Base-by-base conservation (phyloP, 2,113 vertebrate species). In the Cynoglossus semilaevis region DNA sequence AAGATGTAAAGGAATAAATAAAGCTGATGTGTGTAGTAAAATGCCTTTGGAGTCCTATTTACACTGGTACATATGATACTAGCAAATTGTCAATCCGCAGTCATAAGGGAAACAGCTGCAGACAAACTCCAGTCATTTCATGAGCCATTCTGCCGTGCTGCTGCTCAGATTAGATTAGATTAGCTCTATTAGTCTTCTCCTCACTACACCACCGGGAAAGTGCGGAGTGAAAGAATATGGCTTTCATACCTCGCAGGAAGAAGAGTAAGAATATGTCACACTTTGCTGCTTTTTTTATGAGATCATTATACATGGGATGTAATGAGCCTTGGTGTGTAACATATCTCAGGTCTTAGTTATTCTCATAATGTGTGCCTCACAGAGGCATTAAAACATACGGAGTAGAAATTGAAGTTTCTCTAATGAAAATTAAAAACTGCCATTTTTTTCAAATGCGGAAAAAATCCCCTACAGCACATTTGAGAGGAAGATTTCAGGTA, bases 81-180 rank as follows among this genome's bases (percentile, higher is more conserved):
- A 29, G 22, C 22, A 29, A 29, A 29, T 29, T 6, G 6, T 29
- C 22, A 29, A 29, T 29, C 22, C 22, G 22, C 22, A 29, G 22
- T 29, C 22, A 29, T 29, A 29, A 29, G 22, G 61, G 45, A 67
- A 81, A 71, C 49, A 44, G 46, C 59, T 68, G 59, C 41, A 1
- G 18, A 51, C 1, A 4, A 58, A 10, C 72, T 46, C 63, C 54
- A 67, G 49, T 73, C 58, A 36, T 42, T 36, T 47, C 47, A 29
- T 6, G 22, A 29, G 22, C 22, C 6, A 29, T 44, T 46, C 47
- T 12, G 41, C 47, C 16, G 16, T 35, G 38, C 15, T 52, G 45
- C 8, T 12, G 29, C 48, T 58, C 18, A 7, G 49, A 29, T 29
- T 29, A 29, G 22, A 29, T 29, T 29, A 29, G 22, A 29, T 29